A percentile compares a stretch with the other conserved stretches of the same genome.
These are phyloP conservation scores for Helicoverpa armigera DNA, from an alignment of 1,140 invertebrate genomes.

Conservation along the genomic window DNA sequence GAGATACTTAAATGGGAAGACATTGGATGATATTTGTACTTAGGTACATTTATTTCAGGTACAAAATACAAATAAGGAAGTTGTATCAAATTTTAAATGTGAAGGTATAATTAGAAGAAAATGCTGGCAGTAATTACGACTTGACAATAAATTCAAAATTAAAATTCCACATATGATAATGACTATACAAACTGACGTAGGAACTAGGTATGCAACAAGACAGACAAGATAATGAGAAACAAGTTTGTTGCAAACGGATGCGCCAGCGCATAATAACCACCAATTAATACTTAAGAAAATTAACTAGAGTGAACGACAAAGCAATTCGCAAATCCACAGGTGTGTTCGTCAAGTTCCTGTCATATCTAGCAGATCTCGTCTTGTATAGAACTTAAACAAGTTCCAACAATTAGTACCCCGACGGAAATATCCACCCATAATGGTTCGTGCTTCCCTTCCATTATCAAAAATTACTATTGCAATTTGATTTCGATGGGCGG, in stretches of 20 bases:
- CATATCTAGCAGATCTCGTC: slow-evolving; percentile 76
- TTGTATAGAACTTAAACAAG: slow-evolving; percentile 61
- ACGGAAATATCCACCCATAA: slow-evolving; percentile 84
- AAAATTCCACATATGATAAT: slow-evolving; percentile 17
- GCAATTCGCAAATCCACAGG: slow-evolving; percentile 77
- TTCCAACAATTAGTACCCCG: slow-evolving; percentile 75
- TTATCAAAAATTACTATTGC: slow-evolving; percentile 84
- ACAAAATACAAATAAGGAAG: too few species aligned
- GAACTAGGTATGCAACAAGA: slow-evolving; percentile 28
- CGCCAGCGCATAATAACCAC: slow-evolving; percentile 68
- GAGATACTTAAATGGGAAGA: not conserved
- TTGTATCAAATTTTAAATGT: too few species aligned
- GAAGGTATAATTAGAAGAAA: not conserved
- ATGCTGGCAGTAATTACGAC: not conserved
- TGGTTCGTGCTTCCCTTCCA: slow-evolving; percentile 75
- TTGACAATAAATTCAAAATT: slow-evolving; percentile 24
- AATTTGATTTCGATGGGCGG: slow-evolving; percentile 78
- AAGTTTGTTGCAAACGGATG: slow-evolving; percentile 72
- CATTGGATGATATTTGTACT: too few species aligned
- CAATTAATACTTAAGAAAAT: slow-evolving; percentile 73
- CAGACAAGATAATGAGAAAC: slow-evolving; percentile 62
- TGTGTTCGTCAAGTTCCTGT: slow-evolving; percentile 69
- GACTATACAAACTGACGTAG: slow-evolving; percentile 28
- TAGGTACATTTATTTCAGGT: too few species aligned
- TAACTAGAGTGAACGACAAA: slow-evolving; percentile 71